Evolutionary conservation across 1,140 invertebrate genomes (phyloP).

Genomic region (Diachasmimorpha longicaudata): DNA sequence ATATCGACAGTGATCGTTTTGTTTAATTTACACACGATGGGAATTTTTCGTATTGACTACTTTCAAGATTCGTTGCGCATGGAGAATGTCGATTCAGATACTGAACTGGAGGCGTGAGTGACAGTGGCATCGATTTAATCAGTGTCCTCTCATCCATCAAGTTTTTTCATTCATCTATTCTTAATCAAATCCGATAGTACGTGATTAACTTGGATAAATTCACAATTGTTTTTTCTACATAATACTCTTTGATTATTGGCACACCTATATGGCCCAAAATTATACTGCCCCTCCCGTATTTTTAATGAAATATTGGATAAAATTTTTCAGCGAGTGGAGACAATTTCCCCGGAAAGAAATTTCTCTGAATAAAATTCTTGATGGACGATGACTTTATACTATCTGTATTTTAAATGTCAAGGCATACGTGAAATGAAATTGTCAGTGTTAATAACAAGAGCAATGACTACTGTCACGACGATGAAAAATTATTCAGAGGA

Average conservation of each 20-base stretch:
- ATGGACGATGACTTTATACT: too few species aligned
- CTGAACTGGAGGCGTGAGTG: background rate
- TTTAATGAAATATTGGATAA: slow-evolving; percentile 5
- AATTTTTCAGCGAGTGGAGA: background rate
- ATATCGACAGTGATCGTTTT: background rate
- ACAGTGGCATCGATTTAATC: background rate
- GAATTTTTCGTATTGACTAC: slow-evolving; percentile 49
- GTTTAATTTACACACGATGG: slow-evolving; percentile 17
- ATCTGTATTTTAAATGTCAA: too few species aligned
- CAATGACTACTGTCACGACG: too few species aligned
- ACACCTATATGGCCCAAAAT: slow-evolving; percentile 32
- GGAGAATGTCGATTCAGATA: slow-evolving; percentile 35
- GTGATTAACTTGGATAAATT: background rate
- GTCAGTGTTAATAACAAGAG: too few species aligned
- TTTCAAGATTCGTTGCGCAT: slow-evolving; percentile 52
- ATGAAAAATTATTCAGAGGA: too few species aligned
- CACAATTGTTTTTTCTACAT: slow-evolving; percentile 17
- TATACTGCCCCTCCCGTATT: background rate
- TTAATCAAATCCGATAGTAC: slow-evolving; percentile 10
- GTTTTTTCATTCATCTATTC: background rate
- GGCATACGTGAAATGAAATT: too few species aligned
- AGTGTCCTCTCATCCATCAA: background rate
- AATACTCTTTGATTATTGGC: slow-evolving; percentile 33
- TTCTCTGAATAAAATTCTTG: too few species aligned
- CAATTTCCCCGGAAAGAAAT: background rate